Base-by-base conservation (phyloP, 2,797 vertebrate species). In the Thaleichthys pacificus region DNA sequence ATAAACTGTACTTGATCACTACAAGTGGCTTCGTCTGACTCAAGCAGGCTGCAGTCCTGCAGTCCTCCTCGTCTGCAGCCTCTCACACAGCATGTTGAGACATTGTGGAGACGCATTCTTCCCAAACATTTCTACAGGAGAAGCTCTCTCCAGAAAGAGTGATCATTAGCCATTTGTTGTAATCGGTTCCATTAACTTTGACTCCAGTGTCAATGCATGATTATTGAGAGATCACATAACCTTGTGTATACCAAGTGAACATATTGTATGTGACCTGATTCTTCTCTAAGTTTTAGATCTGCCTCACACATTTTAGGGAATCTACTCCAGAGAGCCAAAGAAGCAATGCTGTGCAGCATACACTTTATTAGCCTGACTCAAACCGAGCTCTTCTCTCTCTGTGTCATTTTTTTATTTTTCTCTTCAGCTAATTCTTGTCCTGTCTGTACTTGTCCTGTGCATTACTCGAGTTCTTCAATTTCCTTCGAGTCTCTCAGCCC, bases 361-460 rank as follows among this genome's bases (percentile, higher is more conserved):
- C 22, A 35, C 68, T 28, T 66, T 71, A 8, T 71, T 66, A 54
- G 54, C 35, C 64, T 61, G 32, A 32, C 57, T 28, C 26, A 35
- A 21, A 11, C 47, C 19, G 17, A 61, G 26, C 42, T 47, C 12
- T 32, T 9, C 49, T 68, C 72, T 11, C 68, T 61, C 57, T 61
- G n/a, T 32, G 4, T 49, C 70, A 76, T 19, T 42, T 24, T 24
- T 12, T 26, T 24, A 11, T 24, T 11, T 61, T 63, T 11, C 49
- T 68, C 56, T 61, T 62, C 14, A 63, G 54, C 74, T 77, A 26
- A 74, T 75, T 77, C 81, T n/a, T 26, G 64, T 87, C 90, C 84
- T 91, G 89, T 91, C 88, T 85, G 86, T 91, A 88, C 91, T 88
- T 91, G 91, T 76, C 82, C 76, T 69, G 47, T 15, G 73, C 86